Base-by-base conservation (phyloP, 2,113 vertebrate species). In the Tachuris rubrigastra region DNA sequence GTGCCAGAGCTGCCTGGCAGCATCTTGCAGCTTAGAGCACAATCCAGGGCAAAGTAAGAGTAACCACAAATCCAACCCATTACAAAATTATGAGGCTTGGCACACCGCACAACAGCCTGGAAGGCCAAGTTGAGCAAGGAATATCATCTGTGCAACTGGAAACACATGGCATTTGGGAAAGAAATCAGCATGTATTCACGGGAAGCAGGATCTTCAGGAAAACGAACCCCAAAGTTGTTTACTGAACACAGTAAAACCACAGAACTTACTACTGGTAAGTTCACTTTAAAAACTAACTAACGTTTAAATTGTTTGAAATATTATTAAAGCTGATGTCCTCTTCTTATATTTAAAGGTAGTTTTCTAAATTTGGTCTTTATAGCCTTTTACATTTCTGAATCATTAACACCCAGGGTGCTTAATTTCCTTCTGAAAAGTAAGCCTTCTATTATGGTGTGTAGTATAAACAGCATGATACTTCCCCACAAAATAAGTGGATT, bases 21-120 rank as follows among this genome's bases (percentile, higher is more conserved):
- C 18, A 44, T 30, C 44, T 72, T 0, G 0, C 14, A 17, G 3
- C 20, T 53, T 46, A n/a, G 46, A 71, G 52, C 0, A 0, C n/a
- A n/a, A n/a, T n/a, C n/a, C n/a, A n/a, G 33, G 2, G 31, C 7
- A 24, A 82, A 62, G 28, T 14, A 18, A 27, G 41, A 37, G 19
- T n/a, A 23, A 63, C 5, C 25, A 55, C 53, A 89, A 78, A 59
- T 53, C 9, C 65, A 87, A 28, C 8, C 65, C 5, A 1, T 14
- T 55, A 24, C 33, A 62, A 30, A 23, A 11, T 21, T 12, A 8
- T 33, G 42, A 55, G 76, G 72, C 17, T 13, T 16, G 21, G 37
- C 19, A 62, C 12, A 8, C 6, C 3, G 2, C 14, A 31, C 33
- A 55, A 10, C 7, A 21, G 37, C 18, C 15, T 39, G 47, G 62